Evolutionary conservation across 2,888 invertebrate species (phyloP).

Genomic region (Mesoligia furuncula): DNA sequence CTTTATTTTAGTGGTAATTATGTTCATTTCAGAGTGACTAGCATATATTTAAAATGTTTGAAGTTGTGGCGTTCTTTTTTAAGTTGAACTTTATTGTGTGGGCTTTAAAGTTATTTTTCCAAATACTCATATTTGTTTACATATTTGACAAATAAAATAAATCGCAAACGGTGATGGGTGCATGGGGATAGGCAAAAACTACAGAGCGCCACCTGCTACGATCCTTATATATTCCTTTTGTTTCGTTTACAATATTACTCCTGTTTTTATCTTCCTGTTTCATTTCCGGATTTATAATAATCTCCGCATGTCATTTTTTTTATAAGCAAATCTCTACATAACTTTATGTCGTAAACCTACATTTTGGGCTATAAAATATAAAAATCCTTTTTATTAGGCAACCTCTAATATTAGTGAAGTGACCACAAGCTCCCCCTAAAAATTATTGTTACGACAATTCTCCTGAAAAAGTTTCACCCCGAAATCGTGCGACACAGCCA

Average conservation of each 20-base stretch:
- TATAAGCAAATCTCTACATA: neutral
- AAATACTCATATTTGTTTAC: too few species aligned
- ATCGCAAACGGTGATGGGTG: too few species aligned
- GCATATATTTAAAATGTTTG: too few species aligned
- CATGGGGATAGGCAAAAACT: too few species aligned
- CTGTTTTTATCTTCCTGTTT: neutral
- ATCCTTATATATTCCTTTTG: neutral
- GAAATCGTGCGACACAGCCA: conserved; percentile 18
- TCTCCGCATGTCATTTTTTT: neutral
- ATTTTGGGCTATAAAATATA: neutral
- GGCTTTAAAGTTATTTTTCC: too few species aligned
- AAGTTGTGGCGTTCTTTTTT: too few species aligned
- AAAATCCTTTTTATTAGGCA: neutral
- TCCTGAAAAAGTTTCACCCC: neutral
- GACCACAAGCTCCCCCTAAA: conserved; percentile 1
- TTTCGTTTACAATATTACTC: neutral
- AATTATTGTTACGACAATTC: neutral
- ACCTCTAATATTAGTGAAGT: neutral
- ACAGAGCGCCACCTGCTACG: neutral
- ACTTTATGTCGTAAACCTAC: neutral
- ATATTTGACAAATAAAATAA: too few species aligned
- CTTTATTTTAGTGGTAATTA: too few species aligned
- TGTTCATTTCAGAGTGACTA: too few species aligned
- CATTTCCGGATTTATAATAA: neutral
- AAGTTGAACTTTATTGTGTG: too few species aligned